phyloP scores from a whole-genome alignment of 2,113 vertebrate genomes.

The Ciconia boyciana region DNA sequence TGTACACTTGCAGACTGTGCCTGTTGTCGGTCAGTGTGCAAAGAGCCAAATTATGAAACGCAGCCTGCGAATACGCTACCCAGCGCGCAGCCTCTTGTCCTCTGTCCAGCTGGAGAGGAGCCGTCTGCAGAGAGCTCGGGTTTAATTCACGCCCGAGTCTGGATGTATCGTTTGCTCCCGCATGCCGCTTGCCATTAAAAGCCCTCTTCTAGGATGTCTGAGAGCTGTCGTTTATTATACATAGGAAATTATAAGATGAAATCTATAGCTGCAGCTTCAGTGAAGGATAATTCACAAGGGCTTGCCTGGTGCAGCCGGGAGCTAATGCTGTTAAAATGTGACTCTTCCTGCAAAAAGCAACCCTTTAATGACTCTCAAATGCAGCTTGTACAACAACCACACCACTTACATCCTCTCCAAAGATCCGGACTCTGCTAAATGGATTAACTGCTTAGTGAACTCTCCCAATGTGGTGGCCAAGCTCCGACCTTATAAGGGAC shows the following conservation, averaged over 20 bases:
- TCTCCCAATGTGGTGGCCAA: background rate
- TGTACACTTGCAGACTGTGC: background rate
- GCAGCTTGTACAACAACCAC: background rate
- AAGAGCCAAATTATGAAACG: background rate
- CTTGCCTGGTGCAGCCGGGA: background rate
- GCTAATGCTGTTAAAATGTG: constrained; percentile 6
- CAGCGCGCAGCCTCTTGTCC: background rate
- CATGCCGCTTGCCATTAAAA: background rate
- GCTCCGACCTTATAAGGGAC: background rate
- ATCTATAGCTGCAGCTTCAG: constrained; percentile 20
- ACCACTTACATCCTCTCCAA: constrained; percentile 28
- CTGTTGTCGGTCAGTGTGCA: background rate
- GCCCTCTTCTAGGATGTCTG: background rate
- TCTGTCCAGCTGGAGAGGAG: background rate
- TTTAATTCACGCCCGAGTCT: background rate
- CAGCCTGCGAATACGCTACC: fast-evolving
- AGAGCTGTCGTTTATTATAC: constrained; percentile 8
- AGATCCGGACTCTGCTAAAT: constrained; percentile 23
- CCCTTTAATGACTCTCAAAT: constrained; percentile 45
- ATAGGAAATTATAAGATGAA: background rate
- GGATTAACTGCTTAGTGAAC: constrained; percentile 49
- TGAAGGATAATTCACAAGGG: constrained; percentile 3
- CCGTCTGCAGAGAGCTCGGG: background rate
- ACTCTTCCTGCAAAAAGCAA: constrained; percentile 17
- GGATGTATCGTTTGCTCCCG: background rate